Conservation (phyloP, 2,888 invertebrate genomes). For the Pollenia angustigena region DNA sequence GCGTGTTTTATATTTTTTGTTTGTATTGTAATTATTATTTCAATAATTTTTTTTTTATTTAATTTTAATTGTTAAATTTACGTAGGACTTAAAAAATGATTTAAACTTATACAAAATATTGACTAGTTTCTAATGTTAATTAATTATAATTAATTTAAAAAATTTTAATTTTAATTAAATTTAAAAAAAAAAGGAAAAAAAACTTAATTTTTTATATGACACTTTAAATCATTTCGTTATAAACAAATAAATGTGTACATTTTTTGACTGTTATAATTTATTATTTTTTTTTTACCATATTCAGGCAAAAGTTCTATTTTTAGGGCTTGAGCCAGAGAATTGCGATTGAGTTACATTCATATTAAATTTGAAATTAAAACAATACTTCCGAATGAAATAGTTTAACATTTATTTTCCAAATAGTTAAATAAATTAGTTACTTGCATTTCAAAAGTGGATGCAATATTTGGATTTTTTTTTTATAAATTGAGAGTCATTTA, state of each 20-base stretch:
- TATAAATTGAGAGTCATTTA: no score
- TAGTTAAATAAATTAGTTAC: no score
- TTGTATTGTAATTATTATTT: conserved; percentile 31
- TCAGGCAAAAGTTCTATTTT: no score
- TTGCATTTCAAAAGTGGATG: no score
- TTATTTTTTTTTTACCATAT: background rate
- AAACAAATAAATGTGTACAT: conserved; percentile 1
- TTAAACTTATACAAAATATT: conserved; percentile 68
- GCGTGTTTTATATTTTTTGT: conserved; percentile 60
- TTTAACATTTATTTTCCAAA: no score
- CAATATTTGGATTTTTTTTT: no score
- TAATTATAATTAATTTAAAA: no score
- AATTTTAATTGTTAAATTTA: conserved; percentile 29
- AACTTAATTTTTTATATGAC: conserved; percentile 61
- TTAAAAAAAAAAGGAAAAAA: conserved; percentile 20
- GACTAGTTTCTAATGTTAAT: conserved; percentile 70
- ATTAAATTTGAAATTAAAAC: no score
- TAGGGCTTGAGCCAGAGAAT: no score
- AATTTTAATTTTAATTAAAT: conserved; percentile 53
- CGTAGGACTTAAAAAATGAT: conserved; percentile 64
- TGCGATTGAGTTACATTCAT: no score
- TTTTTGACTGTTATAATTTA: background rate
- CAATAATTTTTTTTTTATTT: conserved; percentile 7
- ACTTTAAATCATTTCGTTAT: conserved; percentile 58
- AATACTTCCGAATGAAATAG: no score